Conservation (phyloP, 1,140 invertebrate species). For the Chironomus tepperi region DNA sequence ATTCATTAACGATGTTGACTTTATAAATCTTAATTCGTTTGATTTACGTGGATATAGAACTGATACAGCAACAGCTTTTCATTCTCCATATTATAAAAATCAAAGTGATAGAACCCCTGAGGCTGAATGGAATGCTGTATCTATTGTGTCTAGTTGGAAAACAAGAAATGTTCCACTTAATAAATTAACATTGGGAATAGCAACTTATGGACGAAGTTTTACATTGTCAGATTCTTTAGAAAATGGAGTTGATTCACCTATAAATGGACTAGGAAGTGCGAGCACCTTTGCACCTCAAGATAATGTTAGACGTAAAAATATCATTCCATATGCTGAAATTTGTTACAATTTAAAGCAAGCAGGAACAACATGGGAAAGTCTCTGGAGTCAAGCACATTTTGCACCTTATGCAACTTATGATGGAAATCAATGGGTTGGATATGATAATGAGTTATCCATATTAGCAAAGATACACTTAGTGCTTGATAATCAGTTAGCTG, state of each 20-base stretch:
- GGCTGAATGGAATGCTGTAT: conserved; percentile 39
- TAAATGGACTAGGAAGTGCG: conserved; percentile 41
- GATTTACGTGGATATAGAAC: conserved; percentile 61
- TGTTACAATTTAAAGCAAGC: conserved; percentile 59
- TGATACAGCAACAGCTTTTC: conserved; percentile 44
- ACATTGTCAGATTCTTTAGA: conserved; percentile 49
- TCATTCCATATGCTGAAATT: conserved; percentile 83
- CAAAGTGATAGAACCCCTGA: conserved; percentile 24
- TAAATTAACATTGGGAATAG: conserved; percentile 77
- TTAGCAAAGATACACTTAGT: conserved; percentile 58
- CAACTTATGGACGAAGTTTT: conserved; percentile 83
- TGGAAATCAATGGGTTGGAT: conserved; percentile 84
- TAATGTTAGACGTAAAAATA: conserved; percentile 50
- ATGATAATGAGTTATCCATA: conserved; percentile 66
- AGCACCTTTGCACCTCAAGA: conserved; percentile 62
- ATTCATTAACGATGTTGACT: conserved; percentile 50
- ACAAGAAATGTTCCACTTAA: conserved; percentile 62
- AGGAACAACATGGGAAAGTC: conserved; percentile 46
- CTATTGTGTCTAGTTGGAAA: conserved; percentile 52
- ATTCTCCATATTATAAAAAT: conserved; percentile 47
- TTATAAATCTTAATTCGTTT: conserved; percentile 46
- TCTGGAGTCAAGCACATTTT: conserved; percentile 41
- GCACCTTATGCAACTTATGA: conserved; percentile 67
- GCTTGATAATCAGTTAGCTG: conserved; percentile 58
- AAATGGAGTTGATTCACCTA: conserved; percentile 40